Evolutionary conservation across 2,888 invertebrate species (phyloP).

Genomic region (Miltochrista miniata): DNA sequence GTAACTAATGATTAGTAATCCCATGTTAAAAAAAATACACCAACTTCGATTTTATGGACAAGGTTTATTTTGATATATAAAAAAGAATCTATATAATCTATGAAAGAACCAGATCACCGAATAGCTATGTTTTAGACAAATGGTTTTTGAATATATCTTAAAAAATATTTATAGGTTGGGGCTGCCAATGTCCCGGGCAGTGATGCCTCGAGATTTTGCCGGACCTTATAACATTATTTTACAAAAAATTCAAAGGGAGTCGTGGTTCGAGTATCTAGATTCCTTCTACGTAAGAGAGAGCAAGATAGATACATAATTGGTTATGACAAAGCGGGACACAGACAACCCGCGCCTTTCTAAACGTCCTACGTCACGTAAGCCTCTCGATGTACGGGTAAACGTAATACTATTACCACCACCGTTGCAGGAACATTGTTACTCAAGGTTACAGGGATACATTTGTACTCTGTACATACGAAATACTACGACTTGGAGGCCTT

Average conservation of each 20-base stretch:
- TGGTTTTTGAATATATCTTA: slow-evolving; percentile 43
- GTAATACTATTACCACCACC: slow-evolving; percentile 43
- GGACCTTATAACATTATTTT: no score
- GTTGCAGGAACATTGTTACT: slow-evolving; percentile 61
- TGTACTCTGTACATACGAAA: slow-evolving; percentile 59
- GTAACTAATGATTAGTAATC: slow-evolving; percentile 77
- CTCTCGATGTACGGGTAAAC: slow-evolving; percentile 36
- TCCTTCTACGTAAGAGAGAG: neutral
- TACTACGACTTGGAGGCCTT: slow-evolving; percentile 64
- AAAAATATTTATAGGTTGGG: slow-evolving; percentile 25
- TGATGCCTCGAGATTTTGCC: no score
- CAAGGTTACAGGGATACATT: slow-evolving; percentile 62
- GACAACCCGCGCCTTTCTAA: slow-evolving; percentile 22
- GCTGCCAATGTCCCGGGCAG: slow-evolving; percentile 34
- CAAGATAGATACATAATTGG: neutral
- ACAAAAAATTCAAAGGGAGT: no score
- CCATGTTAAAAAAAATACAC: slow-evolving; percentile 83
- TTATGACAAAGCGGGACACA: slow-evolving; percentile 11
- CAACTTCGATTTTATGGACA: slow-evolving; percentile 80
- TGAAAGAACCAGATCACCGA: slow-evolving; percentile 77
- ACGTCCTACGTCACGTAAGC: slow-evolving; percentile 42
- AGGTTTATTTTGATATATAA: slow-evolving; percentile 80
- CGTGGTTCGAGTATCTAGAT: no score
- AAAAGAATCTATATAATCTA: slow-evolving; percentile 67
- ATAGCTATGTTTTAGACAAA: slow-evolving; percentile 53